Base-by-base conservation (phyloP, 2,888 invertebrate species). In the Tetragnatha montana region DNA sequence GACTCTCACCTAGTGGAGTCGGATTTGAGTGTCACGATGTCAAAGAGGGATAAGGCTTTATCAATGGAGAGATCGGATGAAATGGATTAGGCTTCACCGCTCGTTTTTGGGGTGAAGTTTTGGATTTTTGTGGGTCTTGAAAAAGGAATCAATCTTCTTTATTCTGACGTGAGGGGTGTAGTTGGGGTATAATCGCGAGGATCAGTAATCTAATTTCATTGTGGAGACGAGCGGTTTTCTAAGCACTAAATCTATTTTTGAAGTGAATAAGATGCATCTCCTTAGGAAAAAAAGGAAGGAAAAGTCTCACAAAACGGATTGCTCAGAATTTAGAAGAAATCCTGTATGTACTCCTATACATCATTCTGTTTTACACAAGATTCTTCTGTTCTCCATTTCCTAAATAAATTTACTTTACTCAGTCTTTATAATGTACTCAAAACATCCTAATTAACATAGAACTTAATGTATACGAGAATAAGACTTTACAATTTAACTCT, bases 11-110 rank as follows among this genome's bases (percentile, higher is more conserved):
- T 78, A 51, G 60, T 51, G 17, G 14, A 51, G 21, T 78, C 14
- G 78, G 78, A 78, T 78, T 78, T 60, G 19, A 78, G 60, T 22
- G 21, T 21, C 60, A 68, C 60, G 60, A 51, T 78, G 51, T 78
- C 47, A 60, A 14, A 17, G 22, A 17, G 60, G 60, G 17, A 17
- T 17, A 60, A 12, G 21, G 21, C 21, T 78, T 78, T 60, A 19
- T 78, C 60, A 17, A n/a, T 7, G 22, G 22, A 17, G 78, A 51
- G 76, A 50, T 78, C 19, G 22, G 22, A 78, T 78, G 60, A 60
- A 60, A 78, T 78, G 78, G 78, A 78, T 78, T 22, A 60, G 14
- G 12, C 60, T 60, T 68, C 78, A 78, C 14, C 78, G 22, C 21
- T 22, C 21, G 10, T 12, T 51, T 60, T 17, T 60, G 8, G 8